Base-by-base conservation (phyloP, 2,113 vertebrate genomes). In the Percopsis transmontana region DNA sequence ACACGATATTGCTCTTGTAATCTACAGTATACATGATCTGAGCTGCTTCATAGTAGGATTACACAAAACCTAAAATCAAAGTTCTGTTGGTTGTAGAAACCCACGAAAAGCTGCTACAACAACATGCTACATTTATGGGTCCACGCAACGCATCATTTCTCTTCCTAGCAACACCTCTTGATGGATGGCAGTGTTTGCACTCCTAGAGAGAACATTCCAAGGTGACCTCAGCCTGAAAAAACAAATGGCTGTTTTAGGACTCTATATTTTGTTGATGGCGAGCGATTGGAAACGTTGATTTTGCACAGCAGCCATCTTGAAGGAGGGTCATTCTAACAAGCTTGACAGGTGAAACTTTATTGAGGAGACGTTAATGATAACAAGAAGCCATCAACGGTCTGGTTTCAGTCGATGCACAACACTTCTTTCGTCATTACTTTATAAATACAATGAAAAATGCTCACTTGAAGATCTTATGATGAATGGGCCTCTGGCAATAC, bases 61-160 rank as follows among this genome's bases (percentile, higher is more conserved):
- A 74, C 58, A 69, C 80, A 80, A 70, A 52, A 70, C 72, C 41
- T 72, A 41, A 78, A 74, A 69, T 21, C 60, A 53, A 66, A 56
- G 71, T 72, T 83, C 65, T 42, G 62, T 44, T 40, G 56, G 47
- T 53, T 66, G 58, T 53, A 68, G 42, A 56, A 48, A 14, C 42
- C 42, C 47, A 18, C 20, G 18, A 12, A 11, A 10, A 20, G 48
- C 12, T 14, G 42, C 58, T 55, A 81, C n/a, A 83, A 81, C 67
- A 76, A 85, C 83, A 72, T 68, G 62, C 42, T 58, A 73, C 69
- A 70, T 81, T 83, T 87, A 83, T 81, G 74, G 78, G 69, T 70
- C 68, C 57, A 64, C 55, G 59, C 59, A 59, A 58, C 44, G 59
- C 61, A 63, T 78, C 59, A 77, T 67, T 77, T 80, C 73, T 83